Evolutionary conservation across 2,113 vertebrate genomes (phyloP).

Genomic region (Deroptyus accipitrinus): DNA sequence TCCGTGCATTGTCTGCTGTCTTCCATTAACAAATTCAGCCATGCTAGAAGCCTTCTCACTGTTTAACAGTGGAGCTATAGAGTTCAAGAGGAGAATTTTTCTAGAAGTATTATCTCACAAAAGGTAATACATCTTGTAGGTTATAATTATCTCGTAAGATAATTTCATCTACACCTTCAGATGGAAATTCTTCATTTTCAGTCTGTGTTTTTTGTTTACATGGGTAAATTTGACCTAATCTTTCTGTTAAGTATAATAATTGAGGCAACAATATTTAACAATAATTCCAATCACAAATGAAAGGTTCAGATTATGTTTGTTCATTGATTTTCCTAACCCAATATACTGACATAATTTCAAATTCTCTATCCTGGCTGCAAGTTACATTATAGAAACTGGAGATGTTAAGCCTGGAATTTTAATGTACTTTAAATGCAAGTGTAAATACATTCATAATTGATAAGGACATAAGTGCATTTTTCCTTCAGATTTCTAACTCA

Average conservation of each 20-base stretch:
- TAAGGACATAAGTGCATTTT: neutral
- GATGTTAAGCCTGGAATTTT: neutral
- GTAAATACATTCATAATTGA: neutral
- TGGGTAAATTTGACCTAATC: neutral
- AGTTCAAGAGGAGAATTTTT: neutral
- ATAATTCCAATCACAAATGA: neutral
- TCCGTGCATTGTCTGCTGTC: neutral
- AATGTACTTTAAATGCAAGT: neutral
- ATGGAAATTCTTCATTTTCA: neutral
- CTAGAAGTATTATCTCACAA: neutral
- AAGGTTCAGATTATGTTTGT: neutral
- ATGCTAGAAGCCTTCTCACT: neutral
- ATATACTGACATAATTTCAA: neutral
- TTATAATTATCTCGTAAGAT: neutral
- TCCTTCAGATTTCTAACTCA: neutral
- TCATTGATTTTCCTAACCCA: neutral
- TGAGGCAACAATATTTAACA: neutral
- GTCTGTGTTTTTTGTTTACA: neutral
- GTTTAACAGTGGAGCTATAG: rapidly evolving
- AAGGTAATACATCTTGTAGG: neutral
- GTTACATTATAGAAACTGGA: neutral
- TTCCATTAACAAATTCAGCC: neutral
- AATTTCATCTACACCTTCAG: neutral
- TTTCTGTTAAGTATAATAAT: neutral
- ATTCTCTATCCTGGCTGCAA: neutral